Conservation (phyloP, 2,113 vertebrate species). For the Terrapene triunguis region DNA sequence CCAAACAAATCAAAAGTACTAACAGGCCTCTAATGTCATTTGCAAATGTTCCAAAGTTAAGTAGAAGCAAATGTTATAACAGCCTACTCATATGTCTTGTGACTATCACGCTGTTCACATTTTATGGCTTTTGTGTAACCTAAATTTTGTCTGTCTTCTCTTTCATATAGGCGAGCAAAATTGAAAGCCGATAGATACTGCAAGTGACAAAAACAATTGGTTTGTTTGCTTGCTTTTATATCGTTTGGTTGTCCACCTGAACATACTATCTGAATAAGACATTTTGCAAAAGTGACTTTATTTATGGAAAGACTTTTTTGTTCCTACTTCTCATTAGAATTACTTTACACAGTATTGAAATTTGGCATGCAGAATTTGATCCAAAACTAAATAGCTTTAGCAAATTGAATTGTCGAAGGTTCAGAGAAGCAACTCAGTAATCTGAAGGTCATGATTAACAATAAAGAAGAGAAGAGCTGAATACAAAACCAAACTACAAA, state of each 20-base stretch:
- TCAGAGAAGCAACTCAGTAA: not conserved
- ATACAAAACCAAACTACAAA: not conserved
- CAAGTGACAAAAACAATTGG: conserved; percentile 83
- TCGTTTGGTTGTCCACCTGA: conserved; percentile 11
- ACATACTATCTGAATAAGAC: conserved; percentile 66
- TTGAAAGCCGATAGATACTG: conserved; percentile 98
- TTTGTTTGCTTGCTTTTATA: not conserved
- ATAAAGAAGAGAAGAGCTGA: not conserved
- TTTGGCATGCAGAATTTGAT: not conserved
- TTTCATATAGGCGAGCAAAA: conserved; percentile 90
- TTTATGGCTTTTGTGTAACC: not conserved
- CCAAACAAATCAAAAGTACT: not conserved
- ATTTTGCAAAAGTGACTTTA: conserved; percentile 36
- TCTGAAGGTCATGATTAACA: not conserved
- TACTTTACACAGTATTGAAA: not conserved
- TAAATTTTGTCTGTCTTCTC: conserved; percentile 25
- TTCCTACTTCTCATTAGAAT: not conserved
- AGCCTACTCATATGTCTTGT: not conserved
- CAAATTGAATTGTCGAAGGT: not conserved
- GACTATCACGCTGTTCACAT: not conserved
- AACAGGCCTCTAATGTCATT: not conserved
- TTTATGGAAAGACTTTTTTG: not conserved
- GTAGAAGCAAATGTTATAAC: not conserved
- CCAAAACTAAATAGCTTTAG: not conserved
- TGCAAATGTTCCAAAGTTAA: not conserved